phyloP scores from a whole-genome alignment of 2,888 invertebrate genomes.

The Thymelicus sylvestris region DNA sequence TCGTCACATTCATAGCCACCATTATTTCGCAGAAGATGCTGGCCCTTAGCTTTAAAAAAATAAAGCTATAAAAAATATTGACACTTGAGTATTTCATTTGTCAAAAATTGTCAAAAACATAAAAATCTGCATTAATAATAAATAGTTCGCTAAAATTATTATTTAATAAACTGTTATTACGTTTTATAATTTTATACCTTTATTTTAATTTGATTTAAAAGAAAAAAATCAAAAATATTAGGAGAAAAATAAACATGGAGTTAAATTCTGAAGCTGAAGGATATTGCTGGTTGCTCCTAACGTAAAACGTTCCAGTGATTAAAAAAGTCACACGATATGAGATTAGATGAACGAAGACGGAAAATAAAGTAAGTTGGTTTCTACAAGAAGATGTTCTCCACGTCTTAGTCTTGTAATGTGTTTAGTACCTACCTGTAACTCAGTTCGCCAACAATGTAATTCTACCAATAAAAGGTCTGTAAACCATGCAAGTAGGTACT shows the following conservation, averaged over 20 bases:
- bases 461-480: too few relatives aligned
- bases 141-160: not conserved
- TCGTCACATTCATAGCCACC: too few relatives aligned
- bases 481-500: too few relatives aligned
- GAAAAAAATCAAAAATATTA: not conserved
- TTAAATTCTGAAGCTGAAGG: not conserved
- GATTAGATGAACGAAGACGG: conserved; percentile 18
- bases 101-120: conserved; percentile 19
- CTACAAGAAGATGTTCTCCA: too few relatives aligned
- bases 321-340: conserved; percentile 10
- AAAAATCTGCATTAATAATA: conserved; percentile 9
- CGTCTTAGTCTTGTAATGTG: too few relatives aligned
- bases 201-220: not conserved
- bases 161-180: too few relatives aligned
- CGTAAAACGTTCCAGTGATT: not conserved
- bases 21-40: too few relatives aligned
- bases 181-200: conserved; percentile 1
- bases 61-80: too few relatives aligned
- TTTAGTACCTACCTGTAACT: too few relatives aligned
- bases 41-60: too few relatives aligned
- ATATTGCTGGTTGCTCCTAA: not conserved
- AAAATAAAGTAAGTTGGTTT: conserved; percentile 19
- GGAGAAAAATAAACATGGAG: conserved; percentile 14
- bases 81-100: not conserved
- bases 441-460: too few relatives aligned